Base-by-base conservation (phyloP, 2,797 vertebrate species). In the Caiman crocodilus region DNA sequence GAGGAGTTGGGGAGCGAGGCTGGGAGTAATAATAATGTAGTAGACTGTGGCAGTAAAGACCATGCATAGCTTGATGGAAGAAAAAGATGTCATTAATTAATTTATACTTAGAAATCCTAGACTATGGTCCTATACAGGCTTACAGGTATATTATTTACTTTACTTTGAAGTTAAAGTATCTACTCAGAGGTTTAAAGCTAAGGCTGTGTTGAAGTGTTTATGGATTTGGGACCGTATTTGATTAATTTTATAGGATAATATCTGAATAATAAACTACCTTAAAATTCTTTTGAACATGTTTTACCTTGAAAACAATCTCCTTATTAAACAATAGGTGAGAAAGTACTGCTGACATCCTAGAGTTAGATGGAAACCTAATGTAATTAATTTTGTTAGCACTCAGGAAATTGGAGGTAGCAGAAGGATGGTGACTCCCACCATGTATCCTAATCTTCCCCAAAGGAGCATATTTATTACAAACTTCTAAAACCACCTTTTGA, bases 401-500 rank as follows among this genome's bases (percentile, higher is more conserved):
- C 35, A 87, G 93, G 77, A 96, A 92, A 96, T 96, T 89, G 88
- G 85, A 96, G 57, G 91, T 32, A 96, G 90, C 95, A 96, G 93
- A 96, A 97, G 94, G 96, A 96, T 89, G 35, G 94, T 59, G 94
- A 95, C 94, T 96, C 93, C 87, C 93, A 93, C 87, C 87, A 88
- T 82, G 61, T 93, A 95, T 91, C 76, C 83, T 92, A 86, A 96
- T 93, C 87, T 96, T 93, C 81, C 96, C 93, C 96, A 93, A 94
- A 96, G 94, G 96, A 96, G 88, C 61, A 0, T 91, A 95, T 97
- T 96, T 96, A 95, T 94, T 95, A 89, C 83, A 82, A 92, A 95
- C 88, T 92, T 96, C 84, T 95, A 95, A 96, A 97, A 96, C 95
- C 93, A 95, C 91, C 92, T 96, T 95, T 92, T 96, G 96, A 95